Evolutionary conservation across 1,140 invertebrate genomes (phyloP).

Genomic region (Agrypnia vestita): DNA sequence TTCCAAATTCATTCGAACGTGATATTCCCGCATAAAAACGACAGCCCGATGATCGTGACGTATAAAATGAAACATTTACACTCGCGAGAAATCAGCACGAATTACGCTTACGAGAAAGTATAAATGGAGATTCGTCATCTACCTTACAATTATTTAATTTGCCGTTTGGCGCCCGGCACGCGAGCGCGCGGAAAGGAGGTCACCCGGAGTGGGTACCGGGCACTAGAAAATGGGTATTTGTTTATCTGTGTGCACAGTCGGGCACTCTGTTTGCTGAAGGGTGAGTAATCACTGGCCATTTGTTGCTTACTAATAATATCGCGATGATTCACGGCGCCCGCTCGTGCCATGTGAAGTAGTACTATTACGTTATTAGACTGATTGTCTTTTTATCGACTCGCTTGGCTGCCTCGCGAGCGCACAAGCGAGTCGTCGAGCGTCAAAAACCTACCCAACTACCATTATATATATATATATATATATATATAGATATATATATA

Average conservation of each 20-base stretch:
- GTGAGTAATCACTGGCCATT: slow-evolving; percentile 8
- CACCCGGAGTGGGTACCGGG: background rate
- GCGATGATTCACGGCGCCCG: background rate
- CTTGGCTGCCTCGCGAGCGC: background rate
- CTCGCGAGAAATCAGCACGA: background rate
- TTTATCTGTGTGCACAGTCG: background rate
- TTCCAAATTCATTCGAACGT: no score
- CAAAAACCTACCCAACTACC: no score
- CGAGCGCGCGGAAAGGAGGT: slow-evolving; percentile 16
- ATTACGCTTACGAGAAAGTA: background rate
- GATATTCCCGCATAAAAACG: no score
- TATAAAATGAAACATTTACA: no score
- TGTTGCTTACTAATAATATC: slow-evolving; percentile 11
- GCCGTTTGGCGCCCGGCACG: background rate
- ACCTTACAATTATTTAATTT: slow-evolving; percentile 11
- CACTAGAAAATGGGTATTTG: slow-evolving; percentile 1
- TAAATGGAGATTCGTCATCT: slow-evolving; percentile 3
- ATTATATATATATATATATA: no score
- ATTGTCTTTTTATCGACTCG: background rate
- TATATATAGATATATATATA: no score
- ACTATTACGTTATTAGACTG: background rate
- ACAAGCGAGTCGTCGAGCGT: no score
- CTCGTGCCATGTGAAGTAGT: background rate
- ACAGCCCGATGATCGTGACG: no score
- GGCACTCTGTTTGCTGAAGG: background rate